These are phyloP conservation scores for Bacillus rossius DNA, from an alignment of 1,140 invertebrate genomes.

Conservation along the genomic window DNA sequence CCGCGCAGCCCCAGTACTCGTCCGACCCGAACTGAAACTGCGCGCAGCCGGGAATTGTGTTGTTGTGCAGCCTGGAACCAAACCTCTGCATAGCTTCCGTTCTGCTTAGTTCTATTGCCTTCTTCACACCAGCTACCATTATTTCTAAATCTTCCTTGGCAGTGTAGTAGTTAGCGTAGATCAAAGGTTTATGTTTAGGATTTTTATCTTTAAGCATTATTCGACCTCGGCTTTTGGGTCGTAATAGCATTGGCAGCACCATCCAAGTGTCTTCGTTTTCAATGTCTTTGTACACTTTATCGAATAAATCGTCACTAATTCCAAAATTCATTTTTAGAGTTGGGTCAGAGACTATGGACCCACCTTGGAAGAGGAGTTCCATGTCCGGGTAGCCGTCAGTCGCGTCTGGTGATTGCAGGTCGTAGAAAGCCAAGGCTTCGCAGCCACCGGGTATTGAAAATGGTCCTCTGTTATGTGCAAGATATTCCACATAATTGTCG, in stretches of 20 bases:
- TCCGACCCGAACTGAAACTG: conserved; percentile 49
- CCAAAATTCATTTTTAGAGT: conserved; percentile 49
- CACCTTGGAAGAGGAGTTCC: conserved; percentile 59
- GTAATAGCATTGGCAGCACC: conserved; percentile 77
- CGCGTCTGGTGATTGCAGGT: conserved; percentile 63
- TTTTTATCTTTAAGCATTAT: conserved; percentile 70
- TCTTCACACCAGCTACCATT: conserved; percentile 58
- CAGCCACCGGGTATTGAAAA: conserved; percentile 67
- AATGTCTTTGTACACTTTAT: conserved; percentile 45
- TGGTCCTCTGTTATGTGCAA: conserved; percentile 33
- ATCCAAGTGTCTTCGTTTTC: conserved; percentile 74
- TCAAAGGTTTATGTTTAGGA: conserved; percentile 75
- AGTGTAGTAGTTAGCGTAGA: conserved; percentile 85
- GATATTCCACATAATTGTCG: too few species aligned
- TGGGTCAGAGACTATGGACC: conserved; percentile 48
- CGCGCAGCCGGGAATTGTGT: conserved; percentile 53
- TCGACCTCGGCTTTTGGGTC: conserved; percentile 77
- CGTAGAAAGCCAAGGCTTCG: conserved; percentile 70
- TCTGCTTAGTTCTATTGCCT: conserved; percentile 50
- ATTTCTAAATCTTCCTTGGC: conserved; percentile 70
- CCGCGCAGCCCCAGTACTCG: conserved; percentile 68
- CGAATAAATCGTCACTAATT: conserved; percentile 54
- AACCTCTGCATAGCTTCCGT: conserved; percentile 55
- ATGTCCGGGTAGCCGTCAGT: conserved; percentile 66
- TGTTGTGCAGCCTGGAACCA: conserved; percentile 48